Percentiles rank a stretch among this genome's conserved stretches.
Conservation (phyloP, 2,113 vertebrate species). For the Neotoma lepida region DNA sequence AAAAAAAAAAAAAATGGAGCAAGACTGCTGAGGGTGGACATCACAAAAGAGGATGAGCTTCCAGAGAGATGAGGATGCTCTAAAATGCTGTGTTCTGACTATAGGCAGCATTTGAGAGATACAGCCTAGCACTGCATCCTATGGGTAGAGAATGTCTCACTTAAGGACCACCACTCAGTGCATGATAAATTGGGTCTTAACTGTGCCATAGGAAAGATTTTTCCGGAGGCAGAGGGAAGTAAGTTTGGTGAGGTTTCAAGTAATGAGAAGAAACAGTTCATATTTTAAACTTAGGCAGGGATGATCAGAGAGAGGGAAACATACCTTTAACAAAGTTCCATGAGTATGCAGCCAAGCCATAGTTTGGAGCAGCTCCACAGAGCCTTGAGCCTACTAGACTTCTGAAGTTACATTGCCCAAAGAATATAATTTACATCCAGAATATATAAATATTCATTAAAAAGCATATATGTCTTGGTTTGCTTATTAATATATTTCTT, state of each 20-base stretch:
- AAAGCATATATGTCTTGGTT: no score
- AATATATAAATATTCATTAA: not conserved
- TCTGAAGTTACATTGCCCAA: not conserved
- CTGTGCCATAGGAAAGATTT: not conserved
- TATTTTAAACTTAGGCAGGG: not conserved
- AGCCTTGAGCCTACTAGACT: not conserved
- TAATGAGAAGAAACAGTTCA: not conserved
- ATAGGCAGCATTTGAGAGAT: no score
- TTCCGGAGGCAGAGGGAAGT: no score
- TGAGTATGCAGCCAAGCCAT: not conserved
- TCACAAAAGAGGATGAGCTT: no score
- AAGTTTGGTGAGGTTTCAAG: not conserved
- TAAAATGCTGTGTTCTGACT: not conserved
- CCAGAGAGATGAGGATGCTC: no score
- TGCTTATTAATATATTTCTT: not conserved
- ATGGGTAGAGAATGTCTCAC: not conserved
- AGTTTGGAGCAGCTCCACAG: not conserved
- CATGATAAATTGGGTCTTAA: not conserved
- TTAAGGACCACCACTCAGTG: not conserved
- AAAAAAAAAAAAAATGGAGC: not conserved
- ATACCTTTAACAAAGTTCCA: not conserved
- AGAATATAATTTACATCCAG: not conserved
- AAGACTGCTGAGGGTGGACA: not conserved
- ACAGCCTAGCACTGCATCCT: no score
- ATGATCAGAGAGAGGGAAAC: not conserved